Evolutionary conservation across 2,797 vertebrate species (phyloP), one percentile per base, ranked within the genome.

Genomic region (Antrozous pallidus): DNA sequence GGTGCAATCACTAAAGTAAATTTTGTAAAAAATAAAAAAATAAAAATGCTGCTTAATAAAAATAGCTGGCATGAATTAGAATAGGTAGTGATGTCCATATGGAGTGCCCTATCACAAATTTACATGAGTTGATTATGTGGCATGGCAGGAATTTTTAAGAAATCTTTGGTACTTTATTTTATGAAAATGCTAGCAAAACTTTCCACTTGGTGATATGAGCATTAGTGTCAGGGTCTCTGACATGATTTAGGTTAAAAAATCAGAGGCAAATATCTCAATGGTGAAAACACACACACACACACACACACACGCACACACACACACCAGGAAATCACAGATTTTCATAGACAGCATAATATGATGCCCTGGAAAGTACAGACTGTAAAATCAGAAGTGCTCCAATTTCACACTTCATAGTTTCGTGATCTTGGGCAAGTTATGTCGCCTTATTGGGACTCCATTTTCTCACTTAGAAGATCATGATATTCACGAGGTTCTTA

Each of bases 241-340:
- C 20, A 69, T 73, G 63, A 88, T 74, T 74, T 91, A 85, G 81
- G 63, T 45, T 94, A 61, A 42, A 49, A 70, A 97, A 95, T 96
- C 81, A 94, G 38, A 95, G 38, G 49, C 77, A 96, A 97, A 97
- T 63, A 51, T 88, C 54, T 97, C 40, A 70, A 40, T 16, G 28
- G 73, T 74, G 75, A 96, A 86, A 22, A 22, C 22, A 36, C 94
- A 47, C 90, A 56, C 81, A 94, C n/a, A n/a, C n/a, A n/a, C n/a
- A n/a, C n/a, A n/a, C n/a, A n/a, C n/a, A n/a, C n/a, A n/a, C n/a
- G n/a, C n/a, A n/a, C n/a, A n/a, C n/a, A n/a, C n/a, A 91, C 63
- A 75, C 86, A 54, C 88, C 58, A 92, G 17, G 20, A 96, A 84
- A 94, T 89, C 38, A 49, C 65, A 91, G 38, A 88, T 97, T 95